phyloP scores from a whole-genome alignment of 35 echinoderm and acorn worm genomes.

The Anneissia japonica region DNA sequence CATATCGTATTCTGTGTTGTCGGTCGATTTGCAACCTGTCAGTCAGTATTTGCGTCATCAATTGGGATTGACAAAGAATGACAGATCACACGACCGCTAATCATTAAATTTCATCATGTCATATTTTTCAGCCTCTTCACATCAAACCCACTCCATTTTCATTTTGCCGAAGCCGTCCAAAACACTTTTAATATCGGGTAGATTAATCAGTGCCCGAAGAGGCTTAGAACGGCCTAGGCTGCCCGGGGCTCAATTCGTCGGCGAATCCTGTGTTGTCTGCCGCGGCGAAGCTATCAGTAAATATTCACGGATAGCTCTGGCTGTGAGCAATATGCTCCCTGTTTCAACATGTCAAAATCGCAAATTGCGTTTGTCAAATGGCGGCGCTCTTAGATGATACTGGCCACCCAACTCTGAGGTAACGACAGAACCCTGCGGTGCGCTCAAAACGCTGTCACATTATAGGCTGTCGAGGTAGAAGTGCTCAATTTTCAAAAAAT shows the following conservation, averaged over 20 bases:
- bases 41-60: neutral
- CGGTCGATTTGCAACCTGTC: neutral
- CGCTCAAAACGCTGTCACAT: neutral
- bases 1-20: neutral
- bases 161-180: neutral
- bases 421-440: neutral
- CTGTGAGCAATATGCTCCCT: neutral
- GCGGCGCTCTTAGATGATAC: neutral
- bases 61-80: neutral
- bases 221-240: neutral
- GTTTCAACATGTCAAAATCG: neutral
- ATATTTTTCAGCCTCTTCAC: neutral
- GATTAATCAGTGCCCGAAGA: neutral
- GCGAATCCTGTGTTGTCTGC: neutral
- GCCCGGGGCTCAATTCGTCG: neutral
- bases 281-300: neutral
- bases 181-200: neutral
- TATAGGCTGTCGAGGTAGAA: neutral
- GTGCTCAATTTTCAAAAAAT: neutral
- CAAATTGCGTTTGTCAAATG: neutral
- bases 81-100: neutral
- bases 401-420: neutral
- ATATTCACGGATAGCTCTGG: neutral
- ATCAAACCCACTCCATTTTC: neutral
- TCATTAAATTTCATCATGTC: neutral